phyloP scores from a whole-genome alignment of 2,888 invertebrate genomes.

The Andrena trimmerana region DNA sequence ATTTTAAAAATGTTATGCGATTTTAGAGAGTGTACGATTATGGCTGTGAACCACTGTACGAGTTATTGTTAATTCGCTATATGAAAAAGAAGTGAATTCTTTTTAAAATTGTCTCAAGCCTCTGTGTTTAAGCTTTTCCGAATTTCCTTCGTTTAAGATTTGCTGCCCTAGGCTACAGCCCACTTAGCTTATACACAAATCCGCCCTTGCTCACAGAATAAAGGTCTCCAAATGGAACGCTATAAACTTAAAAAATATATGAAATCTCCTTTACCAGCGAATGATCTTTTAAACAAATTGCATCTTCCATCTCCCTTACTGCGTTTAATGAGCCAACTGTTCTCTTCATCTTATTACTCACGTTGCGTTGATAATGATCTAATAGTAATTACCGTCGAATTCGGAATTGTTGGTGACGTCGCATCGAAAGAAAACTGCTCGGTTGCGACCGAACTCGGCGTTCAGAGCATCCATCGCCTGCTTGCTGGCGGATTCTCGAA shows the following conservation, averaged over 20 bases:
- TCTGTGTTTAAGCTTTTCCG: too few relatives aligned
- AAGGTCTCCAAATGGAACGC: background rate
- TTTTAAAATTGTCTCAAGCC: too few relatives aligned
- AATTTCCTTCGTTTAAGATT: too few relatives aligned
- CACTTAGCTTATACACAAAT: too few relatives aligned
- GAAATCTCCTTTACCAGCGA: background rate
- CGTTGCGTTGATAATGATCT: background rate
- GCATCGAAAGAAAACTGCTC: conserved; percentile 77
- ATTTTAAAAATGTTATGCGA: too few relatives aligned
- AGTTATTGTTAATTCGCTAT: too few relatives aligned
- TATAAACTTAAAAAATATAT: too few relatives aligned
- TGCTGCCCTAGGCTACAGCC: too few relatives aligned
- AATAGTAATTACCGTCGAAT: conserved; percentile 76
- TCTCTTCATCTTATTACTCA: background rate
- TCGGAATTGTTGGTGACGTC: conserved; percentile 79
- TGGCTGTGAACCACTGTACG: too few relatives aligned
- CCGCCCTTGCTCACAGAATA: too few relatives aligned
- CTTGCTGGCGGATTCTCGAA: conserved; percentile 69
- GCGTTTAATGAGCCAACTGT: background rate
- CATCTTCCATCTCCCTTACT: background rate
- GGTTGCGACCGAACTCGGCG: conserved; percentile 78
- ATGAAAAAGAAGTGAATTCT: too few relatives aligned
- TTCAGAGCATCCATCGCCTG: conserved; percentile 75
- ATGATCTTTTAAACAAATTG: background rate
- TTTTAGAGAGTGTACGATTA: too few relatives aligned